Evolutionary conservation across 92 coral and sea anemone species (phyloP).

Genomic region (Plumapathes pennacea): DNA sequence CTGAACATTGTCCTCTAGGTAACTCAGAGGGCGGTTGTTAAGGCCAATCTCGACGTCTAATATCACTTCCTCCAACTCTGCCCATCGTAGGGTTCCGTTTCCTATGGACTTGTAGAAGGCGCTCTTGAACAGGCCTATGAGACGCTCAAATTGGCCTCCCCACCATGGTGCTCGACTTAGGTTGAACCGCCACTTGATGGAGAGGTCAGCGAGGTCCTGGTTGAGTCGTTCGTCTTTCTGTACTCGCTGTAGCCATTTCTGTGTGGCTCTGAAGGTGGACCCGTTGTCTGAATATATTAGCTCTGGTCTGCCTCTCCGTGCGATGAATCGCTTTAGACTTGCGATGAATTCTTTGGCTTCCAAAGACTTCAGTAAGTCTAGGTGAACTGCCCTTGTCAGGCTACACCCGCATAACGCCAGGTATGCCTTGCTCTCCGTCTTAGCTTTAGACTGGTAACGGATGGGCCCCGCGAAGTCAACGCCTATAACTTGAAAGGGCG

Average conservation of each 20-base stretch:
- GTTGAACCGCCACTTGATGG: constrained; percentile 5
- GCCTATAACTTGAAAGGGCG: constrained; percentile 8
- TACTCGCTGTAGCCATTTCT: background rate
- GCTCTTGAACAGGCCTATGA: background rate
- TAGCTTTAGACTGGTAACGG: background rate
- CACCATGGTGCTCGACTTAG: constrained; percentile 8
- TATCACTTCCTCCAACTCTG: background rate
- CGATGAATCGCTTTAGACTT: background rate
- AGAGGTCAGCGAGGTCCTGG: background rate
- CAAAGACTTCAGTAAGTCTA: background rate
- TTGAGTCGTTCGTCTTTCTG: background rate
- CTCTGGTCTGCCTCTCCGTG: constrained; percentile 5
- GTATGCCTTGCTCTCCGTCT: constrained; percentile 1
- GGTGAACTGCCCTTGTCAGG: constrained; percentile 1
- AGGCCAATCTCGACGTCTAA: constrained; percentile 3
- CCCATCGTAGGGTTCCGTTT: background rate
- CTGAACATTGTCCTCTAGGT: constrained; percentile 2
- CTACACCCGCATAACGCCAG: constrained; percentile 1
- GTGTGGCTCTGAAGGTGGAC: background rate
- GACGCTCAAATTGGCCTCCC: constrained; percentile 8
- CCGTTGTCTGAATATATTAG: constrained; percentile 7
- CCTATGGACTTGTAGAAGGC: background rate
- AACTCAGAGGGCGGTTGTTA: background rate
- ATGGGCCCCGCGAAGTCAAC: constrained; percentile 17
- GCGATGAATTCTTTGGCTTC: constrained; percentile 1